phyloP scores from a whole-genome alignment of 2,888 invertebrate genomes.

The Melanostoma mellinum region DNA sequence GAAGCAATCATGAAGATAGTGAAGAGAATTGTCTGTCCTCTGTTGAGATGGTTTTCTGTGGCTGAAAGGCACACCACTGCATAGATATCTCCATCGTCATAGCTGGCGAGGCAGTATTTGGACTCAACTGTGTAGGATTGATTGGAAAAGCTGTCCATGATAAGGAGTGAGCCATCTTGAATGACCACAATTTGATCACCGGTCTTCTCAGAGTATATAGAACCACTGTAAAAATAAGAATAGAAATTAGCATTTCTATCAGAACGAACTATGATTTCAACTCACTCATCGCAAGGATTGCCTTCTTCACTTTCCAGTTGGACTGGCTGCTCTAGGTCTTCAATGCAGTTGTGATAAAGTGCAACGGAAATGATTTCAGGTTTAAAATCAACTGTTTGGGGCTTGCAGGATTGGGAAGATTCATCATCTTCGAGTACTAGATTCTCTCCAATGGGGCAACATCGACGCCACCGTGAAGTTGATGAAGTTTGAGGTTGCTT shows the following conservation, averaged over 20 bases:
- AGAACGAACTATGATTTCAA: not conserved
- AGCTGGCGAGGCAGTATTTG: slow-evolving; percentile 80
- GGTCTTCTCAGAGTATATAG: slow-evolving; percentile 71
- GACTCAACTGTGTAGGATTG: slow-evolving; percentile 77
- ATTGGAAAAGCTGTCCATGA: slow-evolving; percentile 79
- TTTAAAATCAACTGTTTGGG: slow-evolving; percentile 56
- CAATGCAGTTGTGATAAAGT: slow-evolving; percentile 81
- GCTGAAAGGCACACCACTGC: slow-evolving; percentile 80
- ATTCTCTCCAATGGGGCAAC: slow-evolving; percentile 80
- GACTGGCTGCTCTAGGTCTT: slow-evolving; percentile 78
- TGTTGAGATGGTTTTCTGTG: slow-evolving; percentile 77
- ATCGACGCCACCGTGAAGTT: slow-evolving; percentile 82
- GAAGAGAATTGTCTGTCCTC: slow-evolving; percentile 77
- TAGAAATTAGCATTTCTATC: slow-evolving; percentile 71
- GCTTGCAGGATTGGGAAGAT: slow-evolving; percentile 59
- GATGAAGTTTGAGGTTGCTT: slow-evolving; percentile 76
- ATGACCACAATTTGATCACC: slow-evolving; percentile 79
- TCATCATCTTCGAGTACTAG: slow-evolving; percentile 76
- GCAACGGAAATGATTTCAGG: slow-evolving; percentile 78
- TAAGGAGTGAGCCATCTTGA: slow-evolving; percentile 80
- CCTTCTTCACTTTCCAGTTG: slow-evolving; percentile 77
- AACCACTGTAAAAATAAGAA: slow-evolving; percentile 77
- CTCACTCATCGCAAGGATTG: slow-evolving; percentile 81
- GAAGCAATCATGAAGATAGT: slow-evolving; percentile 80
- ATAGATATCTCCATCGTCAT: slow-evolving; percentile 77